Conservation (phyloP, 37 sponge, comb jelly and placozoan species). For the Amphimedon queenslandica region DNA sequence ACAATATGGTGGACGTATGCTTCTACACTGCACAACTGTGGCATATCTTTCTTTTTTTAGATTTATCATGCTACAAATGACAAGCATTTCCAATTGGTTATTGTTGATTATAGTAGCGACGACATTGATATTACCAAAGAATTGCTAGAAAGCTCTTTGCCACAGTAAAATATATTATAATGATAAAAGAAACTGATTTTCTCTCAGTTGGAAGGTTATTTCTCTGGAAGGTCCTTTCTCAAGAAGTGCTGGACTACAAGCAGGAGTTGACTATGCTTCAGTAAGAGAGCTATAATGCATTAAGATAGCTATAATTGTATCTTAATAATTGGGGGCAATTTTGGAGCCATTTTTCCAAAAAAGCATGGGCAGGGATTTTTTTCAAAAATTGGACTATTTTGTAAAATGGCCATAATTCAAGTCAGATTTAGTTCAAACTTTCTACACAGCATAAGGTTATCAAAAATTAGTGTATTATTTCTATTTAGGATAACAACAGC, state of each 20-base stretch:
- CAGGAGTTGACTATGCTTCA: slow-evolving; percentile 56
- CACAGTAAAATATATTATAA: background rate
- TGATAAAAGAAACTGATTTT: background rate
- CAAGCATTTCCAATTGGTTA: slow-evolving; percentile 44
- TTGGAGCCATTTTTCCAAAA: too few species aligned
- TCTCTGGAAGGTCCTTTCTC: slow-evolving; percentile 34
- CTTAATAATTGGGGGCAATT: too few species aligned
- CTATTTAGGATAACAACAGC: slow-evolving; percentile 20
- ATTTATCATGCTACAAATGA: slow-evolving; percentile 44
- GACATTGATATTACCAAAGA: slow-evolving; percentile 46
- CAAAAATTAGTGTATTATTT: background rate
- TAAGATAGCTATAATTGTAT: background rate
- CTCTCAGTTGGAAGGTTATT: slow-evolving; percentile 41
- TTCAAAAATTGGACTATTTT: too few species aligned
- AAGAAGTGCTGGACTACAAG: slow-evolving; percentile 56
- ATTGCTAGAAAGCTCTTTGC: slow-evolving; percentile 11
- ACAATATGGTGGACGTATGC: slow-evolving; percentile 74
- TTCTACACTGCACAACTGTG: background rate
- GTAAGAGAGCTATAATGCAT: slow-evolving; percentile 20
- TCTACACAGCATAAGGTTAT: too few species aligned
- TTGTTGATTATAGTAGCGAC: slow-evolving; percentile 68
- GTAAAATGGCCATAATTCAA: background rate
- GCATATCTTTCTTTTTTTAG: background rate
- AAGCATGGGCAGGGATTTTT: too few species aligned
- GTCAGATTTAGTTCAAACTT: background rate